Percentiles rank a stretch among this genome's conserved stretches.
phyloP scores from a whole-genome alignment of 2,888 invertebrate genomes.

The Aethes cnicana region DNA sequence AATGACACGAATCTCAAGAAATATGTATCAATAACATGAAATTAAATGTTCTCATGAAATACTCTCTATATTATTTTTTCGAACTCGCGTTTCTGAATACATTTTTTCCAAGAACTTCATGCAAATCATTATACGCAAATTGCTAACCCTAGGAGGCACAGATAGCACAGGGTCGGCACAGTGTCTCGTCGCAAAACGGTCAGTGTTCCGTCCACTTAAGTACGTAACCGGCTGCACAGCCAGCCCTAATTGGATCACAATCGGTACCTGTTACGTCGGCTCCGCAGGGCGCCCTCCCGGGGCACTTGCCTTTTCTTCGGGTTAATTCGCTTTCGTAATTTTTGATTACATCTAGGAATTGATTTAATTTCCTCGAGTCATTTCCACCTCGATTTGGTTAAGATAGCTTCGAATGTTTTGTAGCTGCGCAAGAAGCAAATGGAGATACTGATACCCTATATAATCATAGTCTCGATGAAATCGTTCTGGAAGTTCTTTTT shows the following conservation, averaged over 20 bases:
- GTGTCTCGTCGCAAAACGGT: conserved; percentile 42
- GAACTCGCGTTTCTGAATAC: no score
- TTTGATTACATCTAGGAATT: conserved; percentile 31
- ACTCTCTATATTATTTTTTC: no score
- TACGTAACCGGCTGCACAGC: conserved; percentile 71
- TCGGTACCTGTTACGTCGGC: conserved; percentile 65
- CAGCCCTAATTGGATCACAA: conserved; percentile 76
- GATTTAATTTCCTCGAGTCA: conserved; percentile 21
- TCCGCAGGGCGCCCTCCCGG: conserved; percentile 49
- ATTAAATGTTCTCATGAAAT: no score
- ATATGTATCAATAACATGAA: no score
- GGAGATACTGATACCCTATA: no score
- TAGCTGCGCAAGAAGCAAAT: no score
- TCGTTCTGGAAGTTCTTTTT: no score
- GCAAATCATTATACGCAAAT: no score
- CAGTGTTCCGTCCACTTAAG: conserved; percentile 69
- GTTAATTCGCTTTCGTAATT: conserved; percentile 51
- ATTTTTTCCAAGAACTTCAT: no score
- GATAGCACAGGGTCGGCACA: not conserved
- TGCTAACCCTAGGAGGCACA: no score
- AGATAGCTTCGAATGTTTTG: not conserved
- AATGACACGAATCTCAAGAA: no score
- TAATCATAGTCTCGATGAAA: no score
- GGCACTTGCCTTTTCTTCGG: conserved; percentile 50
- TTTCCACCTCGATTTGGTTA: conserved; percentile 1